Base-by-base conservation (phyloP, 2,888 invertebrate genomes). In the Subacronicta megacephala region DNA sequence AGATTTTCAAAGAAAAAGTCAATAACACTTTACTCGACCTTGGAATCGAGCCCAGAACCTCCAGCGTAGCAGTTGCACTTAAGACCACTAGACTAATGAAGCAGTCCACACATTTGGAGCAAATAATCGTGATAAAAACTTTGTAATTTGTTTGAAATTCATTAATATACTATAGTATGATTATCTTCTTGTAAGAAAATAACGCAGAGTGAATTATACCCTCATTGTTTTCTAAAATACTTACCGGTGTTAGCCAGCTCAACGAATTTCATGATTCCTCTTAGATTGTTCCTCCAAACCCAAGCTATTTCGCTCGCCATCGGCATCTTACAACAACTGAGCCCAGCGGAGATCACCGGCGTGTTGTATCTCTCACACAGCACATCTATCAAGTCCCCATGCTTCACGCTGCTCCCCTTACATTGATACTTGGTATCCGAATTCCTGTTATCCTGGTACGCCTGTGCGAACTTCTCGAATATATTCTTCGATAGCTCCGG, bases 311-410 rank as follows among this genome's bases (percentile, higher is more conserved):
- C 94, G 0, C 82, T 87, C n/a, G 95, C 94, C 0, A 86, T 79
- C 0, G 98, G 98, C 95, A 97, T 97, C 73, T 97, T 97, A 82
- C 98, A 98, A 78, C 98, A 98, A 51, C 96, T 96, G 20, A 98
- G 85, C 15, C 97, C 96, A 3, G 96, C 95, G 0, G 97, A 96
- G 44, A 97, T 92, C 82, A 97, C 92, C 0, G 97, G 96, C 1
- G 95, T 94, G 47, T 95, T 93, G 73, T 95, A 96, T 76, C 95
- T 94, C 23, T 95, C 95, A 64, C 95, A 95, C 13, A 97, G 82
- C 49, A 95, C 88, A 83, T 95, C 96, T 5, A 95, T 95, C 66
- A 96, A 77, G 31, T 95, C 90, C 0, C 94, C 94, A 47, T 95
- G 94, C 0, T 75, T 80, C 0, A 75, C 43, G 72, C 84, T 80